A percentile compares a stretch with the other conserved stretches of the same genome.
These are phyloP conservation scores for Phymanthus crucifer DNA, from an alignment of 92 coral and sea anemone genomes.

Conservation along the genomic window DNA sequence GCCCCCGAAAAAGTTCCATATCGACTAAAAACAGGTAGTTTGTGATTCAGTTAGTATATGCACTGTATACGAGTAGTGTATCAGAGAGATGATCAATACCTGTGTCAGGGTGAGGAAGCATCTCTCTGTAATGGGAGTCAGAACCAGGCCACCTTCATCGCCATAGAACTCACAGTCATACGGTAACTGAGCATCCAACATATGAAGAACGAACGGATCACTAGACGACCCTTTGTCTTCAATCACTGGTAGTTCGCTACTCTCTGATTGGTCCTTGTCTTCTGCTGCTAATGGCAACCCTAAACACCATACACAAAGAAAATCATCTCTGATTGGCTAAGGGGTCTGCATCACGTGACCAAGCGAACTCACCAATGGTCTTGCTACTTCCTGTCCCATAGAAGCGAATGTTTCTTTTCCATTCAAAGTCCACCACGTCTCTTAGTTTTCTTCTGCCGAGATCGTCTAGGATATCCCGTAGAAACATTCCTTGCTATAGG, in stretches of 20 bases:
- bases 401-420: constrained; percentile 93
- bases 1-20: constrained; percentile 87
- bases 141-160: constrained; percentile 69
- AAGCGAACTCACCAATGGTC: constrained; percentile 56
- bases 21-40: constrained; percentile 59
- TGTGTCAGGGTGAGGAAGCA: constrained; percentile 84
- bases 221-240: not conserved
- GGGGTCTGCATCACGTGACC: not conserved
- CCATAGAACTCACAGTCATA: constrained; percentile 97
- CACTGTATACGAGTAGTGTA: no score
- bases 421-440: constrained; percentile 94
- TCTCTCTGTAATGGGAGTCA: constrained; percentile 92
- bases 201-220: constrained; percentile 70
- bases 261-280: not conserved
- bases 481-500: constrained; percentile 93
- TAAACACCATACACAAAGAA: not conserved
- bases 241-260: not conserved
- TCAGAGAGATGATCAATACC: constrained; percentile 40
- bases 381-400: constrained; percentile 78
- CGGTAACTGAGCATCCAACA: constrained; percentile 88
- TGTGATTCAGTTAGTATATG: no score
- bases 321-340: not conserved
- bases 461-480: constrained; percentile 92
- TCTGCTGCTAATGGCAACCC: not conserved
- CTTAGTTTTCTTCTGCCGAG: constrained; percentile 90